Conservation (phyloP, 1,140 invertebrate species). For the Drosophila varians region DNA sequence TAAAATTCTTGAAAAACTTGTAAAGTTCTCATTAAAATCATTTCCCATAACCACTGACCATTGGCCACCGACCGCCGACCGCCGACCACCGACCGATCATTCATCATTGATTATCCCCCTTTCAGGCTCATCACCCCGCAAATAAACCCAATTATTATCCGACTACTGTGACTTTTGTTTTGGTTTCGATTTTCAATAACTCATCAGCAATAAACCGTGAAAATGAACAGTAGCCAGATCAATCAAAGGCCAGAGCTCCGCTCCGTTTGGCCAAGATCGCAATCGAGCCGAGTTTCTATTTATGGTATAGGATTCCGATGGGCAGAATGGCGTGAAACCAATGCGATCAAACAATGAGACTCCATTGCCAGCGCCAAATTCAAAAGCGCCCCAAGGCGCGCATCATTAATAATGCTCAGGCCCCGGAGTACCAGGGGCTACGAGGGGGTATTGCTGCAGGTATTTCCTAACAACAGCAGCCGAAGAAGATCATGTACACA, state of each 20-base stretch:
- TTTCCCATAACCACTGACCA: not conserved
- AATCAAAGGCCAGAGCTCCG: constrained; percentile 60
- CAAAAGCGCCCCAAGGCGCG: constrained; percentile 74
- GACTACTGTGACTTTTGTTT: constrained; percentile 48
- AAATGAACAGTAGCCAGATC: constrained; percentile 77
- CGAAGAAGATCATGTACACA: constrained; percentile 48
- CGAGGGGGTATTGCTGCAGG: not conserved
- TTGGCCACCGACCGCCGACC: too few relatives aligned
- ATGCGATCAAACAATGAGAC: constrained; percentile 68
- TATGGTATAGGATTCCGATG: constrained; percentile 16
- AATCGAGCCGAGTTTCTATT: constrained; percentile 24
- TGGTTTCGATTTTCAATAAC: constrained; percentile 50
- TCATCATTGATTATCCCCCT: constrained; percentile 4
- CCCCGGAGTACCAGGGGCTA: not conserved
- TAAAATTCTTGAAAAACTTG: not conserved
- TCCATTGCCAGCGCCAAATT: constrained; percentile 68
- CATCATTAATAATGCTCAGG: constrained; percentile 81
- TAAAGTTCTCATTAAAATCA: not conserved
- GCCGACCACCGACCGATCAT: too few relatives aligned
- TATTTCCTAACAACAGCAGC: constrained; percentile 52
- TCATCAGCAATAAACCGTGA: constrained; percentile 71
- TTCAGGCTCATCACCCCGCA: constrained; percentile 1
- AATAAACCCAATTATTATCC: constrained; percentile 37
- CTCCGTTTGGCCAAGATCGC: constrained; percentile 38
- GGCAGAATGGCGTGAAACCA: constrained; percentile 67